These are phyloP conservation scores for Eulithis prunata DNA, from an alignment of 2,888 invertebrate genomes.

Conservation along the genomic window DNA sequence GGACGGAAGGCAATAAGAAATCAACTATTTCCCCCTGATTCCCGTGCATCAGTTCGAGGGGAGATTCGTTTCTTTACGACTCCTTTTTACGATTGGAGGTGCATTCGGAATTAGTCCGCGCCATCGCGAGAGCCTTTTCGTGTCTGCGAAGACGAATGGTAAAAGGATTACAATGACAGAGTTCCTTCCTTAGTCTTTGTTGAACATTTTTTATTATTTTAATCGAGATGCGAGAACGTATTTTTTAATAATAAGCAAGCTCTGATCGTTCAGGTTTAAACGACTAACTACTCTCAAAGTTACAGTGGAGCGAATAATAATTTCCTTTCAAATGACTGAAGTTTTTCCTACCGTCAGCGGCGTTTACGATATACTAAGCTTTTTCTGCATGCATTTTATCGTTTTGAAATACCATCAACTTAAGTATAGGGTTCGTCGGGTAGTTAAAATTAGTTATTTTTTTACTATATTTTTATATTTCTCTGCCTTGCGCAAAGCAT, in stretches of 20 bases:
- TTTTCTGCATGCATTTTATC: slow-evolving; percentile 53
- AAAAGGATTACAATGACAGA: slow-evolving; percentile 80
- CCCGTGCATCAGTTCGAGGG: slow-evolving; percentile 79
- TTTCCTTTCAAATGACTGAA: slow-evolving; percentile 59
- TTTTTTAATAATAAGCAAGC: slow-evolving; percentile 31
- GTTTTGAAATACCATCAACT: slow-evolving; percentile 42
- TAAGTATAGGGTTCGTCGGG: slow-evolving; percentile 39
- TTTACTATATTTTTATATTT: slow-evolving; percentile 23
- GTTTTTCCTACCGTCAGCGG: slow-evolving; percentile 55
- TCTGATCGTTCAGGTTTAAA: slow-evolving; percentile 39
- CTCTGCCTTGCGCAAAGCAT: slow-evolving; percentile 18
- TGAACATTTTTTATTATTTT: slow-evolving; percentile 37
- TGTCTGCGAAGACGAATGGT: slow-evolving; percentile 78
- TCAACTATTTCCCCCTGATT: slow-evolving; percentile 82
- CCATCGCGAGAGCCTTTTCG: slow-evolving; percentile 78
- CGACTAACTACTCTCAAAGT: slow-evolving; percentile 50
- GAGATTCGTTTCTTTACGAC: slow-evolving; percentile 81
- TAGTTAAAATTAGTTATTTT: slow-evolving; percentile 37
- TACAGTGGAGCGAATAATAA: slow-evolving; percentile 57
- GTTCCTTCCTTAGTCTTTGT: slow-evolving; percentile 36
- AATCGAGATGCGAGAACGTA: slow-evolving; percentile 27
- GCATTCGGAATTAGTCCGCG: slow-evolving; percentile 82
- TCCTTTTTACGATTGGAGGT: slow-evolving; percentile 83
- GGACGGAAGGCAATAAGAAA: slow-evolving; percentile 83
- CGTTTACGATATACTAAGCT: slow-evolving; percentile 56